Evolutionary conservation across 2,888 invertebrate genomes (phyloP).

Genomic region (Trisateles emortualis): DNA sequence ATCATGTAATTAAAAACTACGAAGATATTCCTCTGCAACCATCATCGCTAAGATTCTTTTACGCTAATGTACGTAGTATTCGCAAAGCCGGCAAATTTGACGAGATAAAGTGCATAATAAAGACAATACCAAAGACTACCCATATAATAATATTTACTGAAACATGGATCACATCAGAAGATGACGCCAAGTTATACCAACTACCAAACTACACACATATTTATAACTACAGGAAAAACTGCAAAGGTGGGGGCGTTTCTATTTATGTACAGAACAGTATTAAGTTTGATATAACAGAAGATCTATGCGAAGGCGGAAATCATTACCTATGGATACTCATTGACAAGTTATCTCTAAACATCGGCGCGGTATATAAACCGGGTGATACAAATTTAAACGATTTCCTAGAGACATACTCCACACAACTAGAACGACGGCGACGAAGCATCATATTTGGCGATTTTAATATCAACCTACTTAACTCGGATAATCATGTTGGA

Average conservation of each 20-base stretch:
- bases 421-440: slow-evolving; percentile 4
- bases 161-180: slow-evolving; percentile 20
- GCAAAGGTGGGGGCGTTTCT: slow-evolving; percentile 20
- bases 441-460: not conserved
- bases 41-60: not conserved
- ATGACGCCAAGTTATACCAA: slow-evolving; percentile 13
- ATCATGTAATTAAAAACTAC: not conserved
- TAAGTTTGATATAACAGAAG: slow-evolving; percentile 11
- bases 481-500: not conserved
- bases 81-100: slow-evolving; percentile 27
- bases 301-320: slow-evolving; percentile 10
- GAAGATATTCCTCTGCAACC: not conserved
- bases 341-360: slow-evolving; percentile 5
- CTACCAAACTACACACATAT: slow-evolving; percentile 11
- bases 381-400: slow-evolving; percentile 2
- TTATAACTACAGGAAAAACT: slow-evolving; percentile 12
- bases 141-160: slow-evolving; percentile 26
- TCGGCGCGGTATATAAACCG: slow-evolving; percentile 15
- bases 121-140: slow-evolving; percentile 16
- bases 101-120: slow-evolving; percentile 29
- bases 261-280: slow-evolving; percentile 22
- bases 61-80: slow-evolving; percentile 18
- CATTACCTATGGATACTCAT: slow-evolving; percentile 14
- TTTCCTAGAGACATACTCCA: not conserved
- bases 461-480: too few relatives aligned